A percentile compares a stretch with the other conserved stretches of the same genome.
phyloP scores from a whole-genome alignment of 1,140 invertebrate species.

The Atta texana region DNA sequence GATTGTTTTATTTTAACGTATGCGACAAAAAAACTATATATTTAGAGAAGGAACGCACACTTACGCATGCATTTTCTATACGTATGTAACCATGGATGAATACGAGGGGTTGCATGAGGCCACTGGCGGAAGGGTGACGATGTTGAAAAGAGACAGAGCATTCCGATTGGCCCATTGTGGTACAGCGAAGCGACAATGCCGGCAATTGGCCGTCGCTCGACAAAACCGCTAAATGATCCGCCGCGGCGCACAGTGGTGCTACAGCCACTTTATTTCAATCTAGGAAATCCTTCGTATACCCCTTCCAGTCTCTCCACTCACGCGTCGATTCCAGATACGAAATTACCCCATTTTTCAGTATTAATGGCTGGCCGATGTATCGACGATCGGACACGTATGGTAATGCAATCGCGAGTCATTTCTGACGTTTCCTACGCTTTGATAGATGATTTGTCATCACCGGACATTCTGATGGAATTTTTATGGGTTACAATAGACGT shows the following conservation, averaged over 20 bases:
- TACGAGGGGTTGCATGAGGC: slow-evolving; percentile 13
- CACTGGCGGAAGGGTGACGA: slow-evolving; percentile 67
- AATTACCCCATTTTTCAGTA: slow-evolving; percentile 85
- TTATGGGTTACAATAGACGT: background rate
- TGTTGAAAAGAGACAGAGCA: slow-evolving; percentile 83
- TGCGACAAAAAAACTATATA: slow-evolving; percentile 43
- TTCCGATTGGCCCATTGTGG: slow-evolving; percentile 87
- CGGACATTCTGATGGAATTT: slow-evolving; percentile 25
- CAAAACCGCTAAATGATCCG: slow-evolving; percentile 87
- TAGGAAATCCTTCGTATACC: slow-evolving; percentile 82
- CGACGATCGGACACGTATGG: slow-evolving; percentile 64
- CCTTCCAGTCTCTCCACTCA: slow-evolving; percentile 23
- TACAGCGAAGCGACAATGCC: slow-evolving; percentile 86
- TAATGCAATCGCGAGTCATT: slow-evolving; percentile 73
- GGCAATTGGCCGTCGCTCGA: slow-evolving; percentile 87
- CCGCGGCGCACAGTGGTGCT: slow-evolving; percentile 83
- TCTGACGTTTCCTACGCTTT: slow-evolving; percentile 55
- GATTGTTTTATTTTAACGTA: slow-evolving; percentile 43
- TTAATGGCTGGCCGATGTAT: slow-evolving; percentile 79
- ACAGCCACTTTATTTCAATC: slow-evolving; percentile 87
- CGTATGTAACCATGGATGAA: background rate
- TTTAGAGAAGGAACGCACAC: background rate
- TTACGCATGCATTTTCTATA: background rate
- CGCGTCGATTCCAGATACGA: slow-evolving; percentile 81
- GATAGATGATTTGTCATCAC: slow-evolving; percentile 21